Evolutionary conservation across 2,113 vertebrate species (phyloP), one percentile per base, ranked within the genome.

Genomic region (Eptesicus fuscus): DNA sequence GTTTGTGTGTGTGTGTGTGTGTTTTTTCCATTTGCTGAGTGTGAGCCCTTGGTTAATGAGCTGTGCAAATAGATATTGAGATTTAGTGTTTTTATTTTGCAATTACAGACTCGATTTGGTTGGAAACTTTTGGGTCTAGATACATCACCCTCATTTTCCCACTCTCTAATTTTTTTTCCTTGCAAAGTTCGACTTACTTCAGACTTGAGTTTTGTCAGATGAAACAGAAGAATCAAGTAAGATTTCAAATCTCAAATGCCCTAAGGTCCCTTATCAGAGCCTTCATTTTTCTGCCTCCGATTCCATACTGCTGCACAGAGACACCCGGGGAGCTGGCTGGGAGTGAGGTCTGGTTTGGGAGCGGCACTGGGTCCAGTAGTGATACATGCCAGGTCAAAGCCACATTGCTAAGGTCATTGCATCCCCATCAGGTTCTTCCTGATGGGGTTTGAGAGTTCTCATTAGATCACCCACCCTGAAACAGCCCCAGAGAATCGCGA

Each of bases 11-110:
- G 53, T 56, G 51, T 80, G 51, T 53, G 53, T 56, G 51, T 56
- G 56, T 23, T 8, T 47, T 78, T 70, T 70, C 37, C n/a, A 12
- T 98, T 96, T 98, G 97, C 97, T 98, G 97, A 98, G 96, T 97
- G 91, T 80, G 88, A 97, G 95, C 96, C 97, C 97, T 98, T 96
- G 95, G 94, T 97, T 98, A 98, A 98, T 98, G 98, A 98, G 96
- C 98, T 98, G 97, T 97, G 92, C 97, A 97, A 98, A 97, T 83
- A 98, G 98, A 98, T 96, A 97, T 94, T 97, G 97, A 98, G 97
- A 98, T 98, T 97, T 98, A 96, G 95, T 88, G 95, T 16, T 71
- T 97, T 97, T 97, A 95, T 96, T 97, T 98, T 95, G 96, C 98
- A 98, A 97, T 98, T 98, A 97, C 42, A 82, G 96, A 95, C 97